phyloP scores from a whole-genome alignment of 1,140 invertebrate species.

The Druon quercuslanigerum region DNA sequence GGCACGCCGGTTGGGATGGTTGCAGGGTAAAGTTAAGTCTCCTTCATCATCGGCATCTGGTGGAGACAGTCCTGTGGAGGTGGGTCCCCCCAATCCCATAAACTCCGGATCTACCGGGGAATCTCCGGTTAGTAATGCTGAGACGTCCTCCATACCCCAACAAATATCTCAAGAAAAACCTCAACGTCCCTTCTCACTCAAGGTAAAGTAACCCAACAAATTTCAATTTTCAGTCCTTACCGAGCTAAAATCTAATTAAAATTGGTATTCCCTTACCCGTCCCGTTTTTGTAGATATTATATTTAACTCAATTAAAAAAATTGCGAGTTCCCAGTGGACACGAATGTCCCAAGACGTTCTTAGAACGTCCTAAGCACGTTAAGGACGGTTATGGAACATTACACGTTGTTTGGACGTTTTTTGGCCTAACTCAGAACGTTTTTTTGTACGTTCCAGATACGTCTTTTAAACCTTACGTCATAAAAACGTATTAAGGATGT shows the following conservation, averaged over 20 bases:
- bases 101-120: slow-evolving; percentile 67
- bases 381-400: too few relatives aligned
- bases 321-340: too few relatives aligned
- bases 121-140: slow-evolving; percentile 64
- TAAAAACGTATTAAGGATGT: too few relatives aligned
- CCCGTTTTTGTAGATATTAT: too few relatives aligned
- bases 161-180: slow-evolving; percentile 76
- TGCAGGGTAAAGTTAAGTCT: slow-evolving; percentile 82
- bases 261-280: too few relatives aligned
- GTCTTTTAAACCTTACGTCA: too few relatives aligned
- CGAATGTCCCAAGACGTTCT: too few relatives aligned
- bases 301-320: too few relatives aligned
- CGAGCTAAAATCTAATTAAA: neutral
- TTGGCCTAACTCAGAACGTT: too few relatives aligned
- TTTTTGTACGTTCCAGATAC: too few relatives aligned
- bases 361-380: too few relatives aligned
- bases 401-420: too few relatives aligned
- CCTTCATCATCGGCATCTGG: slow-evolving; percentile 76
- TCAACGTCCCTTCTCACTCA: slow-evolving; percentile 80
- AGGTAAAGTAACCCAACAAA: slow-evolving; percentile 73
- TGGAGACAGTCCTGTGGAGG: slow-evolving; percentile 75
- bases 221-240: neutral
- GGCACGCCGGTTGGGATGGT: slow-evolving; percentile 76
- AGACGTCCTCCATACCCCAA: slow-evolving; percentile 68
- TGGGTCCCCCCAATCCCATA: slow-evolving; percentile 72